Base-by-base conservation (phyloP, 2,888 invertebrate genomes). In the Empis stercorea region DNA sequence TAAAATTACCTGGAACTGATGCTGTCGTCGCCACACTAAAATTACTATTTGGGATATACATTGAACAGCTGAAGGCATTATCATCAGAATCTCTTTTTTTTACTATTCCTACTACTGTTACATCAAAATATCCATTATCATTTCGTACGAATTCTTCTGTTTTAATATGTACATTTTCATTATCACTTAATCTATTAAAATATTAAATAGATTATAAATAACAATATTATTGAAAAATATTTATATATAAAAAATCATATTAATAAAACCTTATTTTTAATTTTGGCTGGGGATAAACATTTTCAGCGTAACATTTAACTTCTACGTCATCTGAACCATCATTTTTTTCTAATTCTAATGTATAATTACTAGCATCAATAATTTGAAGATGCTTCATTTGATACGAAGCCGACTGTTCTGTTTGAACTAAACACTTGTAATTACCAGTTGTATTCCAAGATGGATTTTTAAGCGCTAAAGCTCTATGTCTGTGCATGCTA, bases 91-190 rank as follows among this genome's bases (percentile, higher is more conserved):
- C 38, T 17, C 17, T 38, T 17, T 40, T 13, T 40, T 40, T 40
- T 23, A 40, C 4, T 20, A 40, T 40, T 11, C 40, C 40, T 17
- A 27, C 7, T 27, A 20, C 40, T 14, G 40, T 10, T n/a, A 40
- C 40, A 40, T 40, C 23, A 40, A n/a, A 40, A 40, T 40, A 40
- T 9, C 40, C 40, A 40, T 40, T 27, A 27, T 27, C 23, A 23
- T 23, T 40, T 27, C 14, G 20, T 23, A 14, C 10, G 14, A 40
- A 40, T 27, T 23, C 23, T 40, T 40, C 40, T 2, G 20, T 23
- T 40, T 40, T 20, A n/a, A 40, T 40, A 27, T 40, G 40, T 23
- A 40, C 27, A 14, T 40, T 27, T 27, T 40, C 40, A 14, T 20
- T 20, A 23, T 14, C 40, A 27, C n/a, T 34, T n/a, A 34, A 5